Conservation (phyloP, 2,113 vertebrate genomes). For the Grus americana region DNA sequence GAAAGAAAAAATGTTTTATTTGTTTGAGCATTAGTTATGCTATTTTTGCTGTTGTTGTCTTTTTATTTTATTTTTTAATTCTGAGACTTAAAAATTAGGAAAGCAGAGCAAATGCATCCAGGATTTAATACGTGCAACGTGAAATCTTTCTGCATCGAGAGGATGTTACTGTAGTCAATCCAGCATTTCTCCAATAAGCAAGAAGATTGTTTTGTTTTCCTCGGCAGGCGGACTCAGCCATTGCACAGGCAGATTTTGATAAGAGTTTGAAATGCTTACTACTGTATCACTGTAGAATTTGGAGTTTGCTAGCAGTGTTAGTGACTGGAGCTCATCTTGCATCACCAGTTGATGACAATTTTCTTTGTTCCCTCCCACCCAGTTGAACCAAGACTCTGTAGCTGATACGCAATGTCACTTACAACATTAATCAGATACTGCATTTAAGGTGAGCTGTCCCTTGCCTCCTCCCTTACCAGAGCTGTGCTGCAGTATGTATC, state of each 20-base stretch:
- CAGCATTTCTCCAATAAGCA: conserved; percentile 73
- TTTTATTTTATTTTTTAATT: conserved; percentile 47
- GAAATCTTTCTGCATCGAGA: conserved; percentile 75
- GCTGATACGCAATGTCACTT: conserved; percentile 89
- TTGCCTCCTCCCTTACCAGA: conserved; percentile 75
- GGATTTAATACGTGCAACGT: conserved; percentile 71
- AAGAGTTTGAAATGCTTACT: conserved; percentile 72
- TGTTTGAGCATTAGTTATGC: conserved; percentile 26
- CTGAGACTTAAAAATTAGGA: conserved; percentile 54
- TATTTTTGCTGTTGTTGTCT: conserved; percentile 23
- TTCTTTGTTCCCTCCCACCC: conserved; percentile 82
- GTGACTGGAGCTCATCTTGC: conserved; percentile 80
- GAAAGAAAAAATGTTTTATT: conserved; percentile 32
- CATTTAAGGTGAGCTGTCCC: conserved; percentile 84
- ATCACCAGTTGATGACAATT: conserved; percentile 83
- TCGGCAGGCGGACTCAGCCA: conserved; percentile 70
- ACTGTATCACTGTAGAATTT: conserved; percentile 74
- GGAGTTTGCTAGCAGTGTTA: conserved; percentile 78
- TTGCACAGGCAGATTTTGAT: conserved; percentile 68
- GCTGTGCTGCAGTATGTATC: conserved; percentile 76
- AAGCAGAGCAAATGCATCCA: conserved; percentile 66
- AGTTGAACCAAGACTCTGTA: conserved; percentile 86
- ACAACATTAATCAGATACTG: conserved; percentile 91
- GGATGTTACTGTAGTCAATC: conserved; percentile 64
- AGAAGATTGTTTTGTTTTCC: conserved; percentile 73